Percentiles rank a stretch among this genome's conserved stretches.
These are phyloP conservation scores for Cataglyphis hispanica DNA, from an alignment of 1,140 invertebrate genomes.

Conservation along the genomic window DNA sequence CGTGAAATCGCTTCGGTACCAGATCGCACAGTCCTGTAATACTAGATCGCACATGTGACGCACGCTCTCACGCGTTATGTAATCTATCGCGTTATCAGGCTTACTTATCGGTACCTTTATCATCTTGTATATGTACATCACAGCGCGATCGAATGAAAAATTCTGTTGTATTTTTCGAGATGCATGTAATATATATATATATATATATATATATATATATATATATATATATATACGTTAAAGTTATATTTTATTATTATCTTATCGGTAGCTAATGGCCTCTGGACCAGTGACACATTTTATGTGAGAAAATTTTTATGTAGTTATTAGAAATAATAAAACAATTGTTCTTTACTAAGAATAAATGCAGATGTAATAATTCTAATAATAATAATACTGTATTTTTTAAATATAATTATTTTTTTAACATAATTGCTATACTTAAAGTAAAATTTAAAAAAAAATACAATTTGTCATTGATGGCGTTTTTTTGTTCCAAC, in stretches of 20 bases:
- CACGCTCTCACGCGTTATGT: background rate
- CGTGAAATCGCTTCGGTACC: slow-evolving; percentile 62
- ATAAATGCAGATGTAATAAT: background rate
- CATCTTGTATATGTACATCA: background rate
- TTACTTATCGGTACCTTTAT: background rate
- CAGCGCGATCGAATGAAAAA: background rate
- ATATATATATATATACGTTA: background rate
- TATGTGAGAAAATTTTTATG: background rate
- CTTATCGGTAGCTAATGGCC: background rate
- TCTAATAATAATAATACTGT: no score
- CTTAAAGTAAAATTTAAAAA: background rate
- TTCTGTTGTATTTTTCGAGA: background rate
- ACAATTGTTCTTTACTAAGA: background rate
- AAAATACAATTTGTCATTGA: background rate
- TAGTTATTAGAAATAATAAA: background rate
- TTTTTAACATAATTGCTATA: background rate
- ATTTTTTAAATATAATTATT: no score
- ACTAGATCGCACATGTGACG: background rate
- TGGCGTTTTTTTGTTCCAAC: background rate
- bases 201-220: background rate
- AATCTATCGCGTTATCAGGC: background rate
- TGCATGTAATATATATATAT: background rate
- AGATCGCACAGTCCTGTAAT: background rate
- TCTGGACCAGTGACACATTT: background rate
- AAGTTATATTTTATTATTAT: background rate